phyloP scores from a whole-genome alignment of 64 coral and sea anemone species.

The Pocillopora damicornis region DNA sequence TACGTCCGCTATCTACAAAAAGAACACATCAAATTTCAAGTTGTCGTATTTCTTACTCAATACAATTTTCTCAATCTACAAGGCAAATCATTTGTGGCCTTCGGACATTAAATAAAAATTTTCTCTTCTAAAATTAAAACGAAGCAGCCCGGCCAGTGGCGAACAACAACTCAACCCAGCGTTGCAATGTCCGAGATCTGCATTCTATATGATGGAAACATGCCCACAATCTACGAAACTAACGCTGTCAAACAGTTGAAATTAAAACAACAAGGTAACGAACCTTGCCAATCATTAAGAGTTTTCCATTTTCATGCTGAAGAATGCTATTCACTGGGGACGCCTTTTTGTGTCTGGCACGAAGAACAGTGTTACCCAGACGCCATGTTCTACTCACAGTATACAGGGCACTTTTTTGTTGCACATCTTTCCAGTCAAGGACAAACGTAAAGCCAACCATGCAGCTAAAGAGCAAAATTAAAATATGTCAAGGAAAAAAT shows the following conservation, averaged over 20 bases:
- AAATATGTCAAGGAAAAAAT: background rate
- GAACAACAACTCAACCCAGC: too few species aligned
- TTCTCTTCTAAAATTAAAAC: too few species aligned
- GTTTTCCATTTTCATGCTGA: constrained; percentile 65
- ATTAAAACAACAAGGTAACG: background rate
- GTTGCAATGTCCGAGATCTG: too few species aligned
- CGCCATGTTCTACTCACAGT: constrained; percentile 77
- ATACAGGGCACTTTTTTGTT: constrained; percentile 44
- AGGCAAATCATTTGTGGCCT: too few species aligned
- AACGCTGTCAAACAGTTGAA: background rate
- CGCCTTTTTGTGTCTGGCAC: constrained; percentile 64
- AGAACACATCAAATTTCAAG: background rate
- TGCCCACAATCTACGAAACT: too few species aligned
- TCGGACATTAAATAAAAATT: too few species aligned
- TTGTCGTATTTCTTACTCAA: too few species aligned
- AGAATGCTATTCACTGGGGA: constrained; percentile 70
- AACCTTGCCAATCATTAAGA: constrained; percentile 86
- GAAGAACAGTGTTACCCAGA: constrained; percentile 74
- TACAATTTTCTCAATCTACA: too few species aligned
- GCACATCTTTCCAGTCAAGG: constrained; percentile 50
- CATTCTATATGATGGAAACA: too few species aligned
- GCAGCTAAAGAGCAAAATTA: constrained; percentile 39
- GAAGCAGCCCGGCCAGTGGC: too few species aligned
- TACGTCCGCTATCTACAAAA: constrained; percentile 62
- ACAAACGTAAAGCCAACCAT: constrained; percentile 54